Evolutionary conservation across 2,888 invertebrate species (phyloP), one percentile per base, ranked within the genome.

Genomic region (Meiosimyza platycephala): DNA sequence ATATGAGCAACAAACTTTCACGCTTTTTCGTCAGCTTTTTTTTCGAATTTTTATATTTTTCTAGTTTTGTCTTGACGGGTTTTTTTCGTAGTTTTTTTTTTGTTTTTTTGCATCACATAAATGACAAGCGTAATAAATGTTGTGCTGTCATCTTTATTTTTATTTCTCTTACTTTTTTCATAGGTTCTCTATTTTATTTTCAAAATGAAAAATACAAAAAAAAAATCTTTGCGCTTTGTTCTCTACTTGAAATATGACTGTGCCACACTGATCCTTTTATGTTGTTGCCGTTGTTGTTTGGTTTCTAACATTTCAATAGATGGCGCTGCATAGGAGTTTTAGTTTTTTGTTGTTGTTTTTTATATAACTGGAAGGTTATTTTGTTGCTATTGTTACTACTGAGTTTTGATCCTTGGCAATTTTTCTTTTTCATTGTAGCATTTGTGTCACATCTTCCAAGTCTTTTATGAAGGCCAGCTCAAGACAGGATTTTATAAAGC

Each of bases 391-490:
- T 66, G 60, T 60, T 47, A 28, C 3, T 28, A 3, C 28, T 4
- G 28, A 28, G 28, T 28, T 28, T 28, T 28, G 28, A 28, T 3
- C 28, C 28, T 28, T 28, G 2, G 28, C 4, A 5, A 18, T 66
- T 52, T 52, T 50, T 71, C 69, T 68, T 57, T 63, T 22, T 63
- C 3, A 52, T 66, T 66, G 52, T 79, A 92, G 92, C 82, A 89
- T 91, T 81, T 91, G 92, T 80, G 91, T 86, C 72, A 81, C 92
- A 74, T 93, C 94, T 70, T 95, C 95, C 6, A 95, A 95, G 85
- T 94, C 95, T 18, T 95, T 95, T 85, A 95, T 96, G 85, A 95
- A 95, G 88, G 95, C 94, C 71, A 96, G 95, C 87, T 96, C 95
- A 81, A 93, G 95, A 86, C 92, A 93, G 68, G 95, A 94, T 82